Base-by-base conservation (phyloP, 2,888 invertebrate species). In the Dynastes hyllus region DNA sequence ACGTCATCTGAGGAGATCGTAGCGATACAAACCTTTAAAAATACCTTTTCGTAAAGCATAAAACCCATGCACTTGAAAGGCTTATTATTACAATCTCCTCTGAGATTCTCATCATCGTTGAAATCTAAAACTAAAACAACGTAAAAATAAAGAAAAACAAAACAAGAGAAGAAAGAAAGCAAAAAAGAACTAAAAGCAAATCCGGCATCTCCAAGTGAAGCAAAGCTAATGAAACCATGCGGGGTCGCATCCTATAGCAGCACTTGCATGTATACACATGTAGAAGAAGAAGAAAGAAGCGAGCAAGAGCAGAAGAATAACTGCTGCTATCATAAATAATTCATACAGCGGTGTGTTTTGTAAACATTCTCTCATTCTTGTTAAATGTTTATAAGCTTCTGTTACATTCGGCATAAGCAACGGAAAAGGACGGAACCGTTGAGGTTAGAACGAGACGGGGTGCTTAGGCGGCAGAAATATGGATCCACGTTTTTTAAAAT, bases 361-460 rank as follows among this genome's bases (percentile, higher is more conserved):
- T 78, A 78, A 78, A 78, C 78, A 78, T 78, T 71, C 78, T 78
- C 78, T 73, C 63, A 65, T 66, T 45, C 61, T 75, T 40, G 61
- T 75, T 70, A 78, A 78, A 78, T 78, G 78, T 78, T 78, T 78
- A 73, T 78, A 78, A 78, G 73, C 73, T 63, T 51, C 65, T 63
- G 61, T 50, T 75, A 37, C 61, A 11, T 61, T 63, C 63, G 16
- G 45, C 61, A n/a, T 40, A 45, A 45, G 61, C 40, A 58, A 58
- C 16, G 55, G 22, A 58, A 22, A 8, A 58, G 55, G 55, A 58
- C 6, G 22, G 55, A 8, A 16, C 22, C 3, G 22, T 22, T 16
- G 22, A 58, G 9, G 55, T 58, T 58, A 22, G 22, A 58, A 22
- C 8, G 8, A 27, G 22, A 58, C 22, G 22, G 55, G 2, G 16